A percentile compares a stretch with the other conserved stretches of the same genome.
phyloP scores from a whole-genome alignment of 2,888 invertebrate species.

The Zygaena filipendulae region DNA sequence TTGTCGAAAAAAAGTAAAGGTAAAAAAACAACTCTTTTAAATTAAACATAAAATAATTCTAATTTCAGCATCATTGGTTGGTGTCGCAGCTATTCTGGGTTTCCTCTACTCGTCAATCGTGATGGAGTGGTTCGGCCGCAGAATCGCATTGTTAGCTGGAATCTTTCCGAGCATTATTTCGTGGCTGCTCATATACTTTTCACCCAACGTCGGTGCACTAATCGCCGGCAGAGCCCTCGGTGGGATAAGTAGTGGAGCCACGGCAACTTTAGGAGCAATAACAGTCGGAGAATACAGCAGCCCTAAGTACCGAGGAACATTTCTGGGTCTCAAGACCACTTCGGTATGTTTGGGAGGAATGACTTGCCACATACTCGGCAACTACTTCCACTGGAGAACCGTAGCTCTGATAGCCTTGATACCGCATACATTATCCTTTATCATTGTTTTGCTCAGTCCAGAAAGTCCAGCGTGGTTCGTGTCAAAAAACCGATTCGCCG shows the following conservation, averaged over 20 bases:
- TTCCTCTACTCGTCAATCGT: constrained; percentile 26
- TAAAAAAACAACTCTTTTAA: no score
- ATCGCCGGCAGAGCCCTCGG: constrained; percentile 27
- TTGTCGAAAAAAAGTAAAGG: no score
- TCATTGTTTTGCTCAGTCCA: constrained; percentile 49
- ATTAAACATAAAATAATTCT: no score
- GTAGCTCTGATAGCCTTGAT: constrained; percentile 25
- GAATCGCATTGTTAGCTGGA: constrained; percentile 22
- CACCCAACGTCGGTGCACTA: constrained; percentile 22
- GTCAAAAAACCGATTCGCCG: constrained; percentile 46
- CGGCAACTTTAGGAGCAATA: constrained; percentile 30
- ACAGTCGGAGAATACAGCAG: constrained; percentile 38
- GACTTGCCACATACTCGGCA: constrained; percentile 25
- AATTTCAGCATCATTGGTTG: no score
- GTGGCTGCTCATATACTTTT: constrained; percentile 29
- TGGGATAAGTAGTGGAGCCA: constrained; percentile 28
- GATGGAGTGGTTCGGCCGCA: constrained; percentile 32
- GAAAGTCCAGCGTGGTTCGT: constrained; percentile 73
- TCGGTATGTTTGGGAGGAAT: constrained; percentile 30
- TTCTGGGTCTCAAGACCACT: constrained; percentile 36
- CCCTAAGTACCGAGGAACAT: constrained; percentile 37
- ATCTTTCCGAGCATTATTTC: constrained; percentile 30
- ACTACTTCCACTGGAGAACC: constrained; percentile 28
- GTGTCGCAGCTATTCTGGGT: no score
- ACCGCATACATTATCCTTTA: constrained; percentile 24